Base-by-base conservation (phyloP, 37 sponge, comb jelly and placozoan genomes). In the Trichoplax adhaerens region DNA sequence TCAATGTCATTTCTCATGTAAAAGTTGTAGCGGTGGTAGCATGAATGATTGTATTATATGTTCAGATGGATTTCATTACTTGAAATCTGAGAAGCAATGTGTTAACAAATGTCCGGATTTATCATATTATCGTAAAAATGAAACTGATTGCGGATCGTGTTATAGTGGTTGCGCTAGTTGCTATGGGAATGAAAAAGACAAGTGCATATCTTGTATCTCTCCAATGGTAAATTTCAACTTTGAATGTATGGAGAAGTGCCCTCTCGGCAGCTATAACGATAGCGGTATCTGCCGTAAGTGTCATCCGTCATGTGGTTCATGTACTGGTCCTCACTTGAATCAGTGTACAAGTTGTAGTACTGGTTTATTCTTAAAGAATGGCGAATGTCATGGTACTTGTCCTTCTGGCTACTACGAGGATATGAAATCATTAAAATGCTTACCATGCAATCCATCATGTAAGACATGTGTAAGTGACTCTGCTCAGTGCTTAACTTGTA, bases 401-500 rank as follows among this genome's bases (percentile, higher is more conserved):
- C 75, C 75, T 1, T 2, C 64, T 53, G 53, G 51, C 58, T 72
- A 72, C 10, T 72, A 72, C 58, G 48, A 50, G n/a, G 3, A 52
- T 3, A 56, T 5, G 54, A n/a, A 58, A 74, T 7, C 29, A 29
- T 29, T 29, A 29, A 10, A 69, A 69, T 74, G 75, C 49, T 6
- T n/a, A 53, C 47, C 65, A 5, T 74, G 75, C 75, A 65, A 74
- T 65, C 65, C 51, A 8, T 56, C 65, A 4, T 74, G 75, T 46
- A 3, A 12, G 53, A 47, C 50, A 2, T 74, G 75, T 48, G 50
- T 56, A 54, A 66, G 75, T 46, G 75, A 62, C 75, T 50, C 64
- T 5, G 29, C 6, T 29, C 29, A 29, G 29, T 74, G 75, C 53
- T 53, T 55, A 5, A 29, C 10, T 2, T 74, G 75, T 48, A 5